Evolutionary conservation across 1,140 invertebrate species (phyloP), one percentile per base, ranked within the genome.

Genomic region (Ylistrum balloti): DNA sequence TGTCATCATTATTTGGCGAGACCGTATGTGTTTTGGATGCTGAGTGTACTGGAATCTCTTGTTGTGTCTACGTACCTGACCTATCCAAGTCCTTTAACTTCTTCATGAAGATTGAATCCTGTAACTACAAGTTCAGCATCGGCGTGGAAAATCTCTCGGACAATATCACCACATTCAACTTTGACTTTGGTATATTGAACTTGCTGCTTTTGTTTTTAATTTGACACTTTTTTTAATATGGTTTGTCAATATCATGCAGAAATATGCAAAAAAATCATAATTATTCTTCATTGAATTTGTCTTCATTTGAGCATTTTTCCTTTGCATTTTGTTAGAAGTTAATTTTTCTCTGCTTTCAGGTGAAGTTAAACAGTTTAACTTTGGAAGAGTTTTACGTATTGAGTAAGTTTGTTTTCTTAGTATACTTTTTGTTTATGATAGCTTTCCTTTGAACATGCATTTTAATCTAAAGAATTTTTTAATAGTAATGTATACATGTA

Each of bases 91-190:
- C 92, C 32, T 91, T 93, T 85, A 86, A 90, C 0, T 88, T 88
- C 20, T 88, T 86, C 7, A 88, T 90, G 2, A 41, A 90, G n/a
- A 74, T 92, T 33, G 89, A 93, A 45, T 86, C 89, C 5, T 93
- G 92, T 86, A 90, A 93, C 74, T 89, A 89, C 56, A 92, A 88
- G 17, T 89, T 93, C 22, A 88, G 41, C 33, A 88, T 93, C 17
- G 89, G 85, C 11, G 90, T 93, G 32, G 92, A 93, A 48, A 91
- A 90, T 28, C 34, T 87, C 5, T 90, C 87, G 41, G 86, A 90
- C 45, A 90, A 90, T 35, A 74, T 74, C 56, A 74, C 56, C 22
- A 74, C 56, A n/a, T 74, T 74, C 56, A 74, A 74, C 56, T 74
- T 74, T 28, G 56, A 74, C 22, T 74, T 5, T 74, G 56, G 56